Evolutionary conservation across 2,113 vertebrate species (phyloP).

Genomic region (Equus quagga): DNA sequence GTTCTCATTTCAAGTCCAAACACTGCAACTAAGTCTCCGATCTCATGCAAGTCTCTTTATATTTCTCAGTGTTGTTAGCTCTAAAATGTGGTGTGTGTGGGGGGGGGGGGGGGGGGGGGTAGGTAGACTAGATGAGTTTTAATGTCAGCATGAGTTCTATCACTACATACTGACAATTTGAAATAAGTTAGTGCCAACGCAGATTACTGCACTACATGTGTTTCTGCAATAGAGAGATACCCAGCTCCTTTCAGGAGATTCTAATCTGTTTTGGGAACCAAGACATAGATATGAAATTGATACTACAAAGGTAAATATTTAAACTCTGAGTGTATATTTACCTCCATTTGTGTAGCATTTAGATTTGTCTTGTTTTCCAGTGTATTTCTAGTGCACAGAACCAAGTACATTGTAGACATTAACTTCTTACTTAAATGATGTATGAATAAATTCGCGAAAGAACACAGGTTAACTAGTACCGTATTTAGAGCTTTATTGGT

Average conservation of each 20-base stretch:
- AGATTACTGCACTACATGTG: accelerated
- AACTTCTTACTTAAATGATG: background rate
- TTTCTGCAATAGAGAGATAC: background rate
- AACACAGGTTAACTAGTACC: background rate
- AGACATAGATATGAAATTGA: background rate
- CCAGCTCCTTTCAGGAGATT: background rate
- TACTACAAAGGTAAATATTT: background rate
- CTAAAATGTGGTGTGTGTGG: background rate
- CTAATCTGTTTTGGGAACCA: background rate
- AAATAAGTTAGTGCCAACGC: background rate
- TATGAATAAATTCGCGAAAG: background rate
- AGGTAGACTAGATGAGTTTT: background rate
- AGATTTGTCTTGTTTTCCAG: background rate
- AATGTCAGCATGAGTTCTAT: background rate
- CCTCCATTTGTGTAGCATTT: background rate
- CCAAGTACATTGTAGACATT: background rate
- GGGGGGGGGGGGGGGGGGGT: no score
- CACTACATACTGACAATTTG: background rate
- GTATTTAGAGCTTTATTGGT: background rate
- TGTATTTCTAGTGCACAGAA: background rate
- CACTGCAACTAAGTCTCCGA: background rate
- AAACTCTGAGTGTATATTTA: background rate
- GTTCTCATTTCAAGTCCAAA: conserved; percentile 24
- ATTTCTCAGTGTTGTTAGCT: background rate
- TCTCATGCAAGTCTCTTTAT: background rate